Conservation (phyloP, 2,888 invertebrate species). For the Ophioninae sp. region DNA sequence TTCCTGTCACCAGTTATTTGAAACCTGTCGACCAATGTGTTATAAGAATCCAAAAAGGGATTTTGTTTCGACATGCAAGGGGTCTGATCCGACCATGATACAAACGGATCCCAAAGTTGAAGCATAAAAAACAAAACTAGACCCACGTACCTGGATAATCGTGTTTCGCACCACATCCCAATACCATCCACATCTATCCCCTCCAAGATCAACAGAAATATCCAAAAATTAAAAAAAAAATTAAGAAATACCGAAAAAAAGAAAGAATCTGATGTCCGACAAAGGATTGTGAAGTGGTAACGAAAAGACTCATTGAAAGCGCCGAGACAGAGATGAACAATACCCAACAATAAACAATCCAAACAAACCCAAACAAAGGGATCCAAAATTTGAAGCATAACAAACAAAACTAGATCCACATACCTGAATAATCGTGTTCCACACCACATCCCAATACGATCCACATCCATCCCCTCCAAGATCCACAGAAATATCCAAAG, state of each 20-base stretch:
- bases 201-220: not conserved
- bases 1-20: not conserved
- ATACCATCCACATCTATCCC: not conserved
- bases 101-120: not conserved
- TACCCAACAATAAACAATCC: too few relatives aligned
- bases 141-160: not conserved
- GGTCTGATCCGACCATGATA: not conserved
- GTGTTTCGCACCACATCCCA: not conserved
- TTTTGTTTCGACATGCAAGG: not conserved
- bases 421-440: not conserved
- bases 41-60: not conserved
- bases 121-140: not conserved
- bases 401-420: not conserved
- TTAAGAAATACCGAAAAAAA: not conserved
- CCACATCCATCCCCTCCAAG: not conserved
- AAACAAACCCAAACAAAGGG: not conserved
- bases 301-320: conserved; percentile 17
- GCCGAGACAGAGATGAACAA: conserved; percentile 10
- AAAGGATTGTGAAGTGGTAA: not conserved
- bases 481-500: not conserved
- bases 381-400: not conserved
- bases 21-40: not conserved
- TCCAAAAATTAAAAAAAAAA: not conserved
- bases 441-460: not conserved
- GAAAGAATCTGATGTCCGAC: not conserved